A percentile compares a stretch with the other conserved stretches of the same genome.
phyloP scores from a whole-genome alignment of 2,888 invertebrate genomes.

The Crematogaster levior region DNA sequence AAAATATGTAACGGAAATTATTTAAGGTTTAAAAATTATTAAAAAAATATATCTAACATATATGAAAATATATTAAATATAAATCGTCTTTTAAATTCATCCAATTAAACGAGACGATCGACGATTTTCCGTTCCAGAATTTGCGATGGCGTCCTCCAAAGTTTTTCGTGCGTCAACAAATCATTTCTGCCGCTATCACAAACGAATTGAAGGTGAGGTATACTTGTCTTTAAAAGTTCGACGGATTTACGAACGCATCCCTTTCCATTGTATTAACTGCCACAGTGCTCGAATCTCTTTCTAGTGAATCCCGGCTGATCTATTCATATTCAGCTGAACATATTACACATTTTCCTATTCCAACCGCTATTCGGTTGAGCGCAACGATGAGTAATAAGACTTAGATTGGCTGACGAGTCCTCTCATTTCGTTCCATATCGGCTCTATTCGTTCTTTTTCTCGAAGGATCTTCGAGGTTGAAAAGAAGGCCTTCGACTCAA shows the following conservation, averaged over 20 bases:
- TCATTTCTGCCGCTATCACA: background rate
- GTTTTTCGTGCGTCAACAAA: constrained; percentile 11
- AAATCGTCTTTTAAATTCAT: background rate
- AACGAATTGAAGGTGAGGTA: constrained; percentile 16
- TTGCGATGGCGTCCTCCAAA: background rate
- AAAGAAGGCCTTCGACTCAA: constrained; percentile 58
- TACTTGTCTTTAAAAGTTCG: constrained; percentile 11
- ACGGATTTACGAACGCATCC: constrained; percentile 28
- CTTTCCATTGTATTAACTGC: constrained; percentile 27
- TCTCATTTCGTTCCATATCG: constrained; percentile 37
- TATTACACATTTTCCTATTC: constrained; percentile 49
- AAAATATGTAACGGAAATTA: background rate
- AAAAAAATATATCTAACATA: background rate
- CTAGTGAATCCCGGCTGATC: background rate
- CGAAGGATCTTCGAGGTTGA: constrained; percentile 51
- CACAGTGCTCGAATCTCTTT: background rate
- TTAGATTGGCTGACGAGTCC: constrained; percentile 68
- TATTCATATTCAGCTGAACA: constrained; percentile 42
- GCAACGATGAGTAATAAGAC: constrained; percentile 73
- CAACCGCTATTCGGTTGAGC: constrained; percentile 49
- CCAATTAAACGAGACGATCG: background rate
- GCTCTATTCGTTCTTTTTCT: constrained; percentile 31
- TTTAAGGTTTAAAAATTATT: background rate
- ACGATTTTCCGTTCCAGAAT: background rate
- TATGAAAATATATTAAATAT: background rate